phyloP scores from a whole-genome alignment of 2,113 vertebrate species.

The Calyptomena viridis region DNA sequence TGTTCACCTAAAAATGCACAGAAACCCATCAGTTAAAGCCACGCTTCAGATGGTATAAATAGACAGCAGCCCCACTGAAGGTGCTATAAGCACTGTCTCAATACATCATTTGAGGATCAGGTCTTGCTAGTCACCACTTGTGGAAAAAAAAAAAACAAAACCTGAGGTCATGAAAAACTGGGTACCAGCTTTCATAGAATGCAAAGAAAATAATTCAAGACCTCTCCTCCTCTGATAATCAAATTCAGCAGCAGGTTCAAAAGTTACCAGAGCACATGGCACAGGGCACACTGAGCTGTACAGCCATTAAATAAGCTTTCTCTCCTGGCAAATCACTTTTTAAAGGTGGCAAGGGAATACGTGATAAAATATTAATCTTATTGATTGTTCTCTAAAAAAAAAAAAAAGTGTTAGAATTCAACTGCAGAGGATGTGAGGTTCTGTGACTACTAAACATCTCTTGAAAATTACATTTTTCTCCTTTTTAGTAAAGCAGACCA shows the following conservation, averaged over 20 bases:
- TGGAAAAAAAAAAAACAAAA: not conserved
- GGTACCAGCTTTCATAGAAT: not conserved
- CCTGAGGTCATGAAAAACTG: not conserved
- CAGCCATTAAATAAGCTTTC: not conserved
- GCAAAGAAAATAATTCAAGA: not conserved
- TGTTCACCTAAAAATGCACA: constrained; percentile 31
- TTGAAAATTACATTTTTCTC: not conserved
- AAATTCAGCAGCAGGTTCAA: not conserved
- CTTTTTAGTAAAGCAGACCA: not conserved
- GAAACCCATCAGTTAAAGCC: constrained; percentile 4
- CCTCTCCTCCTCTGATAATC: not conserved
- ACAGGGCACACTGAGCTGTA: not conserved
- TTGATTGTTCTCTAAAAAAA: not conserved
- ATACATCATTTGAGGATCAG: not conserved
- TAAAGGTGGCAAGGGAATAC: not conserved
- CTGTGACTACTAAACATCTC: not conserved
- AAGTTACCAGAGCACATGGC: not conserved
- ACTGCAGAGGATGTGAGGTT: not conserved
- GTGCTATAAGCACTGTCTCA: not conserved
- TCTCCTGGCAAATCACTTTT: not conserved
- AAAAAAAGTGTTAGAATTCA: not conserved
- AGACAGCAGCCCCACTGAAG: not conserved
- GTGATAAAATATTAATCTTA: constrained; percentile 22
- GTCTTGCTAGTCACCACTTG: not conserved
- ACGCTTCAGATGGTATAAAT: not conserved